A percentile compares a stretch with the other conserved stretches of the same genome.
phyloP scores from a whole-genome alignment of 2,797 vertebrate species.

The Anabacerthia variegaticeps region DNA sequence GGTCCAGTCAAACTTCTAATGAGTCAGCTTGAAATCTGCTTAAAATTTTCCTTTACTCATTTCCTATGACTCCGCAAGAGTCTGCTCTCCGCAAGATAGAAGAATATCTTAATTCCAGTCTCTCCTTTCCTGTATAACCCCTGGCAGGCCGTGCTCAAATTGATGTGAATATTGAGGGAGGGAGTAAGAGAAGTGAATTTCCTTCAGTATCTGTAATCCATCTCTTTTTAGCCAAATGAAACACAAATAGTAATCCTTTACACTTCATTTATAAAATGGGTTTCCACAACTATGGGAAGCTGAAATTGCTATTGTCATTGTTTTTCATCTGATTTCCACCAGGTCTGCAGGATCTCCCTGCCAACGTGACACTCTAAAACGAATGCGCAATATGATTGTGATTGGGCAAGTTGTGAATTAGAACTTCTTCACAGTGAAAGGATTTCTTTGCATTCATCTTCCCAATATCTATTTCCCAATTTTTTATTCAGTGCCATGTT shows the following conservation, averaged over 20 bases:
- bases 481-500: constrained; percentile 35
- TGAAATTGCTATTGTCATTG: neutral
- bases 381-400: constrained; percentile 4
- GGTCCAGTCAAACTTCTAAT: neutral
- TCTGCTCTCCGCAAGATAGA: neutral
- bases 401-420: neutral
- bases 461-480: neutral
- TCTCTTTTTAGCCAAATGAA: constrained; percentile 36
- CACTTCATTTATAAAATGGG: neutral
- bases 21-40: neutral
- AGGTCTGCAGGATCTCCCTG: neutral
- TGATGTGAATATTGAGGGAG: neutral
- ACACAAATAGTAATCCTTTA: constrained; percentile 36
- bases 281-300: constrained; percentile 22
- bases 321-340: constrained; percentile 23
- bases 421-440: neutral
- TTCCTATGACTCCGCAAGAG: neutral
- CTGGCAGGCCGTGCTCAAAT: neutral
- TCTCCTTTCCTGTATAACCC: neutral
- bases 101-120: neutral
- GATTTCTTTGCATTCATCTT: constrained; percentile 20
- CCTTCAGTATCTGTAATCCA: neutral
- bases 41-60: constrained; percentile 24
- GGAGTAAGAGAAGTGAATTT: neutral
- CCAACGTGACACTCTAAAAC: neutral